Evolutionary conservation across 2,797 vertebrate species (phyloP).

Genomic region (Falco naumanni): DNA sequence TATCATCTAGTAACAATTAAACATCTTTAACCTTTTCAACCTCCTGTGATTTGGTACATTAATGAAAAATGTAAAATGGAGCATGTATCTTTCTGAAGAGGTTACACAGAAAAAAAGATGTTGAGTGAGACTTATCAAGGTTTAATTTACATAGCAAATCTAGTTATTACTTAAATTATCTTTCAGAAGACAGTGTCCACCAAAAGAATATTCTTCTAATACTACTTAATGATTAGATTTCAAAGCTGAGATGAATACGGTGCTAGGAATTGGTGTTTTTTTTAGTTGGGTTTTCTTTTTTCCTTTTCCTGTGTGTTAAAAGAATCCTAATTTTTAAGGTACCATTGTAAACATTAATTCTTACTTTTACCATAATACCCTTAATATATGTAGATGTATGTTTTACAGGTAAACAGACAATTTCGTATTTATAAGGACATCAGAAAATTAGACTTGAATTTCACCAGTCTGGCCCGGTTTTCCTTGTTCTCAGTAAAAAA

Average conservation of each 20-base stretch:
- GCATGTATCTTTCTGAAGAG: neutral
- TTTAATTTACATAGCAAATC: constrained; percentile 32
- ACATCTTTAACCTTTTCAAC: constrained; percentile 69
- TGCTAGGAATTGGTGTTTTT: neutral
- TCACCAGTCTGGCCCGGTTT: neutral
- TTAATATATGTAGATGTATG: neutral
- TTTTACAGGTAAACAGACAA: neutral
- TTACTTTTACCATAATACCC: neutral
- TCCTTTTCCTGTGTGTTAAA: neutral
- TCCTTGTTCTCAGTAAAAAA: neutral
- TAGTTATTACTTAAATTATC: neutral
- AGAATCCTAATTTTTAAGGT: neutral
- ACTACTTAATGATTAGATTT: neutral
- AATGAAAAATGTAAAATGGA: constrained; percentile 46
- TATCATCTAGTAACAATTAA: constrained; percentile 67
- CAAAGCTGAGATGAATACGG: neutral
- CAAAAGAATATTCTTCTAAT: neutral
- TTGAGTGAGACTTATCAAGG: neutral
- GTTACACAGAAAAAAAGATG: neutral
- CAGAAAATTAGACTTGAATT: neutral
- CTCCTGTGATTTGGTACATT: constrained; percentile 47
- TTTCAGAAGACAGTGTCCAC: neutral
- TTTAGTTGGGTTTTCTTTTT: neutral
- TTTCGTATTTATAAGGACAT: neutral
- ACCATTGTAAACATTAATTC: neutral